These are phyloP conservation scores for Chloroclysta siterata DNA, from an alignment of 2,888 invertebrate species.

Conservation along the genomic window DNA sequence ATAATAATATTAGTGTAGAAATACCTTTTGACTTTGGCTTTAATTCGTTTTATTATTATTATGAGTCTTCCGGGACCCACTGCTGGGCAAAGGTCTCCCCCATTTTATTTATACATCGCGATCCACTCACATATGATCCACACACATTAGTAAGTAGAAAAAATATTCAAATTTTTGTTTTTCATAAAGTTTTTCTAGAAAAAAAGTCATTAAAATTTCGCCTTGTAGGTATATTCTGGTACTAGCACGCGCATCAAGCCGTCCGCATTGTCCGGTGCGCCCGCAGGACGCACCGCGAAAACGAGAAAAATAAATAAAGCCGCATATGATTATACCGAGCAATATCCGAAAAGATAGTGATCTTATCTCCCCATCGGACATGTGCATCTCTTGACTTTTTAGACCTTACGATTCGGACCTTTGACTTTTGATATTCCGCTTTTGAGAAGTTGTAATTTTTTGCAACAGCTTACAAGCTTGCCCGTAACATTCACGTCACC, in stretches of 20 bases:
- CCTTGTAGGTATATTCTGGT: background rate
- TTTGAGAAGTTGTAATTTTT: constrained; percentile 19
- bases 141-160: no score
- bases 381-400: constrained; percentile 68
- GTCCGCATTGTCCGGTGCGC: constrained; percentile 68
- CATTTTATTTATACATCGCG: no score
- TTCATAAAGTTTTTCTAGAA: no score
- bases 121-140: no score
- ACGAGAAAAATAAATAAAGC: constrained; percentile 59
- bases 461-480: background rate
- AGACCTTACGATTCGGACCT: constrained; percentile 58
- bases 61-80: no score
- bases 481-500: background rate
- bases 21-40: no score
- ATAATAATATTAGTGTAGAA: no score
- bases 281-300: constrained; percentile 64
- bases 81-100: no score
- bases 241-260: constrained; percentile 53
- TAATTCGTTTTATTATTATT: no score
- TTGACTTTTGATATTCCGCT: constrained; percentile 37
- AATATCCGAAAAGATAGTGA: constrained; percentile 83
- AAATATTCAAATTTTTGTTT: no score
- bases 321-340: constrained; percentile 84
- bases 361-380: constrained; percentile 81
- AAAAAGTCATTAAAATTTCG: no score